A percentile compares a stretch with the other conserved stretches of the same genome.
Conservation (phyloP, 2,888 invertebrate genomes). For the Thereva nobilitata region DNA sequence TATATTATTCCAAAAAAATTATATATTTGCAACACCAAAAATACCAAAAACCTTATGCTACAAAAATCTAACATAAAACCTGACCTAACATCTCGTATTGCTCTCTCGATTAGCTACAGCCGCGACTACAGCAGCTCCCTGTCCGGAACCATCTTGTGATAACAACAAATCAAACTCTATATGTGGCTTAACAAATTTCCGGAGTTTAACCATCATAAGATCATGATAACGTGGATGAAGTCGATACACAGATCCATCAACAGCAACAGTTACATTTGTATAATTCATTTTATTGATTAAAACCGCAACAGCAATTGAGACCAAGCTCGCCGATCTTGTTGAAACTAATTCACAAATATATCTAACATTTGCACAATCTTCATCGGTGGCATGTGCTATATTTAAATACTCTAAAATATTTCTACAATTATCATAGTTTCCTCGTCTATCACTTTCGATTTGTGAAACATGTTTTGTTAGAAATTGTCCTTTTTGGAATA, state of each 20-base stretch:
- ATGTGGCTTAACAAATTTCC: constrained; percentile 72
- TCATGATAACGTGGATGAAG: constrained; percentile 97
- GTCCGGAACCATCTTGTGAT: constrained; percentile 95
- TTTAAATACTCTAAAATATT: constrained; percentile 86
- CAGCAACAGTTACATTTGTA: constrained; percentile 83
- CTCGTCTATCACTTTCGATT: constrained; percentile 86
- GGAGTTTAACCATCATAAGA: constrained; percentile 89
- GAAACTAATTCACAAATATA: constrained; percentile 92
- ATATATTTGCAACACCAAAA: no score
- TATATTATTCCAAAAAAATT: no score
- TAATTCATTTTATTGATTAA: constrained; percentile 90
- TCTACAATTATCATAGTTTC: constrained; percentile 79
- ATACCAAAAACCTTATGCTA: no score
- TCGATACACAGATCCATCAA: constrained; percentile 96
- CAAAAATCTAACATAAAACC: no score
- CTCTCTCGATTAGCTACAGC: constrained; percentile 79
- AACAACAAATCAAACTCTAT: constrained; percentile 91
- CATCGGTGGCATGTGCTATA: constrained; percentile 78
- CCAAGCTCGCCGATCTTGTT: constrained; percentile 88
- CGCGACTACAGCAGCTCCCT: constrained; percentile 94
- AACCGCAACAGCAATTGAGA: constrained; percentile 86
- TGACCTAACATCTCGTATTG: no score
- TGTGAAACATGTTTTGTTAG: constrained; percentile 98
- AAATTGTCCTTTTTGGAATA: constrained; percentile 81
- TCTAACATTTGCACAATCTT: constrained; percentile 90